Percentiles rank a stretch among this genome's conserved stretches.
Evolutionary conservation across 2,113 vertebrate genomes (phyloP).

Genomic region (Nansenia antarctica): DNA sequence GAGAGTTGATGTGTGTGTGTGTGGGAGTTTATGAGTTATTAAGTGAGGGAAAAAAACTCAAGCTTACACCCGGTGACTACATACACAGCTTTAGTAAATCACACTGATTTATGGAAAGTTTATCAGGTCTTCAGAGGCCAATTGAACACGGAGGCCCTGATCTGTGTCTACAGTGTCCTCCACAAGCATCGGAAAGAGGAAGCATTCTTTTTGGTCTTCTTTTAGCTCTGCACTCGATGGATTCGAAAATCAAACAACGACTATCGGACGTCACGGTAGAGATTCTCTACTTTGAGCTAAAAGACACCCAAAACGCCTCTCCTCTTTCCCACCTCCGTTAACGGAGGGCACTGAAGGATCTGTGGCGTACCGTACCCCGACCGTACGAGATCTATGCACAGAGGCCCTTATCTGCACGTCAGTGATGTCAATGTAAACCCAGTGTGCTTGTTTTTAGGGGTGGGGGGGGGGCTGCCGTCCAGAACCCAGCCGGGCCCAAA

Average conservation of each 20-base stretch:
- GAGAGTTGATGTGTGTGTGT: conserved; percentile 2
- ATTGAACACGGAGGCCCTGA: neutral
- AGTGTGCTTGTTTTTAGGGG: neutral
- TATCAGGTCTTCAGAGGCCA: neutral
- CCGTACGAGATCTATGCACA: conserved; percentile 60
- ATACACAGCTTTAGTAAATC: neutral
- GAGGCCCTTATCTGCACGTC: conserved; percentile 36
- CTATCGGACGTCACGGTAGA: too few relatives aligned
- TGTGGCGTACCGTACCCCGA: conserved; percentile 10
- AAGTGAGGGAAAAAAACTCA: neutral
- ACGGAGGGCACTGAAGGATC: neutral
- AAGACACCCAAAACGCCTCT: too few relatives aligned
- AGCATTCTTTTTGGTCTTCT: too few relatives aligned
- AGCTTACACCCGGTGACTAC: neutral
- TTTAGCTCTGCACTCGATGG: too few relatives aligned
- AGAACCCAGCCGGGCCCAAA: neutral
- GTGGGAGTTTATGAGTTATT: too few relatives aligned
- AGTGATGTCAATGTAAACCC: conserved; percentile 17
- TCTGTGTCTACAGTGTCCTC: too few relatives aligned
- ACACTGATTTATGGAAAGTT: neutral
- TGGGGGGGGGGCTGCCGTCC: neutral
- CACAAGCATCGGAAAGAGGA: too few relatives aligned
- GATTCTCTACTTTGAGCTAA: too few relatives aligned
- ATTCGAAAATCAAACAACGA: too few relatives aligned
- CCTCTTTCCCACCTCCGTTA: too few relatives aligned